Percentiles rank a stretch among this genome's conserved stretches.
These are phyloP conservation scores for Temnothorax nylanderi DNA, from an alignment of 1,140 invertebrate genomes.

Conservation along the genomic window DNA sequence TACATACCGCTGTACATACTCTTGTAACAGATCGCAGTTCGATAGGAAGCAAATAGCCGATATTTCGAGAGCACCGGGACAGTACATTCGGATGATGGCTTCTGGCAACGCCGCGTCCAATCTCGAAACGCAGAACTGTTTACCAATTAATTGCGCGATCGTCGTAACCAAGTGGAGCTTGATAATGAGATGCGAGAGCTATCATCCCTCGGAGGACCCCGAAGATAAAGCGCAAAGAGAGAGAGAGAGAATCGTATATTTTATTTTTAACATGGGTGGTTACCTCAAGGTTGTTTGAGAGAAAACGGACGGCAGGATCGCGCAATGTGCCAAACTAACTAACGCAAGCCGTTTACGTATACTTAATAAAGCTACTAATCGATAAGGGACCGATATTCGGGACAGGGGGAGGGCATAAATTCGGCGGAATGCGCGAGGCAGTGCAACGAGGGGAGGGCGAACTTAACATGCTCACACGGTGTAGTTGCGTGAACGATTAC, in stretches of 20 bases:
- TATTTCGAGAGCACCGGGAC: slow-evolving; percentile 3
- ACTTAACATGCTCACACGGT: slow-evolving; percentile 44
- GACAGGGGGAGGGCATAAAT: not conserved
- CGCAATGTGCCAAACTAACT: slow-evolving; percentile 57
- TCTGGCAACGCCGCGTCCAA: slow-evolving; percentile 1
- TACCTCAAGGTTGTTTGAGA: not conserved
- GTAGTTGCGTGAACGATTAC: slow-evolving; percentile 54
- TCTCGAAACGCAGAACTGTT: slow-evolving; percentile 12
- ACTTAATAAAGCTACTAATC: slow-evolving; percentile 27
- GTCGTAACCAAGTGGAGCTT: not conserved
- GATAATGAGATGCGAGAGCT: not conserved
- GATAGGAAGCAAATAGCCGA: slow-evolving; percentile 35
- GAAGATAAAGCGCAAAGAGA: not conserved
- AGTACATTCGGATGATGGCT: not conserved
- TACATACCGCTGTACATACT: slow-evolving; percentile 42
- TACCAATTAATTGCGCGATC: slow-evolving; percentile 49
- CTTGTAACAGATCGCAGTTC: slow-evolving; percentile 44
- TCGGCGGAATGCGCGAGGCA: not conserved
- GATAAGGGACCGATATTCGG: slow-evolving; percentile 13
- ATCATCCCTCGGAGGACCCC: not conserved
- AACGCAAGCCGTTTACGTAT: slow-evolving; percentile 27
- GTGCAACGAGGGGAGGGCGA: slow-evolving; percentile 17
- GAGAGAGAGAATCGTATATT: slow-evolving; percentile 8
- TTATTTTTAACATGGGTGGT: slow-evolving; percentile 43
- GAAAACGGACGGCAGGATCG: not conserved